Percentiles rank a stretch among this genome's conserved stretches.
Conservation (phyloP, 1,140 invertebrate genomes). For the Palaemon carinicauda region DNA sequence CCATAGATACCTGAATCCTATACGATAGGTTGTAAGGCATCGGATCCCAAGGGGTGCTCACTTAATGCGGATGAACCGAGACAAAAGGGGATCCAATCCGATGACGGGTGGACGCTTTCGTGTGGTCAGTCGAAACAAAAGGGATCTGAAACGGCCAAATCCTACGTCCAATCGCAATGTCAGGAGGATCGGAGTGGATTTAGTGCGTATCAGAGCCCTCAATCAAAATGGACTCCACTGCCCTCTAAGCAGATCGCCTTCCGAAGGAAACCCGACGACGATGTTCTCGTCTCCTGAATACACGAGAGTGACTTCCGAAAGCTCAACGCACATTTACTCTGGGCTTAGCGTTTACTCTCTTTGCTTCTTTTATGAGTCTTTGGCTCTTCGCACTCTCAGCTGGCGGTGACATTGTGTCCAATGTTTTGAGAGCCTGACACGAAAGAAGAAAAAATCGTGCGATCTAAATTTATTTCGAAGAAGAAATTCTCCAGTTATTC, state of each 20-base stretch:
- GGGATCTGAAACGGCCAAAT: slow-evolving; percentile 55
- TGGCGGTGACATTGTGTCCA: no score
- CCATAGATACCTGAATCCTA: slow-evolving; percentile 19
- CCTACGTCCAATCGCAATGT: slow-evolving; percentile 48
- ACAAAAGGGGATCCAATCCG: slow-evolving; percentile 57
- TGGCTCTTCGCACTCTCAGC: no score
- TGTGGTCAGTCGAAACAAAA: slow-evolving; percentile 59
- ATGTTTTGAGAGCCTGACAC: no score
- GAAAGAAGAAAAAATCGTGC: no score
- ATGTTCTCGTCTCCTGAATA: no score
- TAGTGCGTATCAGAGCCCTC: slow-evolving; percentile 49
- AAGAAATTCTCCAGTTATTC: no score
- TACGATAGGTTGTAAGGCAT: slow-evolving; percentile 21
- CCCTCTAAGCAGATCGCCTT: slow-evolving; percentile 47
- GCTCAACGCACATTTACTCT: no score
- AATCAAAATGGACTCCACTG: slow-evolving; percentile 54
- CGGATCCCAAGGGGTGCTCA: slow-evolving; percentile 50
- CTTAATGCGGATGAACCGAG: slow-evolving; percentile 57
- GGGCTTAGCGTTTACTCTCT: no score
- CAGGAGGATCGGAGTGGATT: slow-evolving; percentile 51
- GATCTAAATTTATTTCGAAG: no score
- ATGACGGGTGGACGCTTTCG: slow-evolving; percentile 55
- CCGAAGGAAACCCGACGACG: not conserved
- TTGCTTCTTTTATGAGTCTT: no score
- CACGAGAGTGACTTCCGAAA: not conserved